Conservation (phyloP, 2,797 vertebrate genomes). For the Alca torda region DNA sequence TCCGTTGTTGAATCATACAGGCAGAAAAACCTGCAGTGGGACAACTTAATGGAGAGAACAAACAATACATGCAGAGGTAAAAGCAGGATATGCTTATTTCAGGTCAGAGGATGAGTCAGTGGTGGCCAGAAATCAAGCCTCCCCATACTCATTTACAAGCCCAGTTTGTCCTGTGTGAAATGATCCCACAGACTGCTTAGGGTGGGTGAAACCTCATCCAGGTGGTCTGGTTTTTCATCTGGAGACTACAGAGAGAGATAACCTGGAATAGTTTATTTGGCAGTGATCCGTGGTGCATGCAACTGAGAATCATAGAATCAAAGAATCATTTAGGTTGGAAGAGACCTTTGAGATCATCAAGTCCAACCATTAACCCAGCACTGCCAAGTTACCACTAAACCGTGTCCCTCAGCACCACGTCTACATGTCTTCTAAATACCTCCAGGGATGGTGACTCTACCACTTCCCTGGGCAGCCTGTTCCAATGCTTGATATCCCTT, state of each 20-base stretch:
- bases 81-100: neutral
- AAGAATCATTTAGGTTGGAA: neutral
- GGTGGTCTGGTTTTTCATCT: neutral
- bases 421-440: neutral
- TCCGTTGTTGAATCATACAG: neutral
- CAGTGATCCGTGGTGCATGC: neutral
- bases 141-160: neutral
- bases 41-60: neutral
- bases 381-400: neutral
- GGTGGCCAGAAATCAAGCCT: neutral
- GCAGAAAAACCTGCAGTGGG: neutral
- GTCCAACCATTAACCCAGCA: neutral
- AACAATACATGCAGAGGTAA: neutral
- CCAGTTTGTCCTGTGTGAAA: neutral
- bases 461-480: neutral
- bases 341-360: neutral
- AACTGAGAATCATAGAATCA: neutral
- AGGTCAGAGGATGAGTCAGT: neutral
- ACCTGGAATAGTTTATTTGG: neutral
- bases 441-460: neutral
- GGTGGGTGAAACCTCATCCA: neutral
- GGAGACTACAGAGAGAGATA: neutral
- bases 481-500: neutral
- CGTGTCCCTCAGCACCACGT: neutral
- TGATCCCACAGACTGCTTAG: neutral